phyloP scores from a whole-genome alignment of 2,888 invertebrate genomes.

The Lasioglossum villosulum region DNA sequence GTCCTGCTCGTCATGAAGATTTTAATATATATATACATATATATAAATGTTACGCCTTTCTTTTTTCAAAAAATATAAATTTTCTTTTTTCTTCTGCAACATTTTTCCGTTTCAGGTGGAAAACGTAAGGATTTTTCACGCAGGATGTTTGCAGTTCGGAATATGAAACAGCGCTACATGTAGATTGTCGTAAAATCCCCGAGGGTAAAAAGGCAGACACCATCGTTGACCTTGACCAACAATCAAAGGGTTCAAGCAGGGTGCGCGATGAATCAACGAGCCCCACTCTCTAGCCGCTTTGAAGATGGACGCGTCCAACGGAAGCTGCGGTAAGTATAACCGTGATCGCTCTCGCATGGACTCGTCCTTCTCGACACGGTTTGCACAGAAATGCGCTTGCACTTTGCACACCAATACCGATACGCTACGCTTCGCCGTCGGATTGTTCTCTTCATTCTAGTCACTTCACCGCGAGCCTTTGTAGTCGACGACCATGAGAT shows the following conservation, averaged over 20 bases:
- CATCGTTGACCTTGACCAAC: conserved; percentile 57
- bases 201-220: not conserved
- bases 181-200: not conserved
- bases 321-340: conserved; percentile 39
- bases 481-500: not conserved
- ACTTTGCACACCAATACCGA: not conserved
- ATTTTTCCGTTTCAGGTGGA: too few species aligned
- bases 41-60: too few species aligned
- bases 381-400: conserved; percentile 44
- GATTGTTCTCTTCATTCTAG: conserved; percentile 29
- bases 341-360: conserved; percentile 40
- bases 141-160: not conserved
- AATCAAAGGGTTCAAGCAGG: conserved; percentile 48
- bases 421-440: not conserved
- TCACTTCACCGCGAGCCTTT: not conserved
- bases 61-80: too few species aligned
- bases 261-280: conserved; percentile 51
- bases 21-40: too few species aligned
- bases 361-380: conserved; percentile 57
- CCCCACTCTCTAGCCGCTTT: conserved; percentile 25
- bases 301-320: conserved; percentile 52
- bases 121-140: too few species aligned
- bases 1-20: too few species aligned
- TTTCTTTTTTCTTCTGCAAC: too few species aligned
- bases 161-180: not conserved